Evolutionary conservation across 1,140 invertebrate genomes (phyloP).

Genomic region (Uloborus diversus): DNA sequence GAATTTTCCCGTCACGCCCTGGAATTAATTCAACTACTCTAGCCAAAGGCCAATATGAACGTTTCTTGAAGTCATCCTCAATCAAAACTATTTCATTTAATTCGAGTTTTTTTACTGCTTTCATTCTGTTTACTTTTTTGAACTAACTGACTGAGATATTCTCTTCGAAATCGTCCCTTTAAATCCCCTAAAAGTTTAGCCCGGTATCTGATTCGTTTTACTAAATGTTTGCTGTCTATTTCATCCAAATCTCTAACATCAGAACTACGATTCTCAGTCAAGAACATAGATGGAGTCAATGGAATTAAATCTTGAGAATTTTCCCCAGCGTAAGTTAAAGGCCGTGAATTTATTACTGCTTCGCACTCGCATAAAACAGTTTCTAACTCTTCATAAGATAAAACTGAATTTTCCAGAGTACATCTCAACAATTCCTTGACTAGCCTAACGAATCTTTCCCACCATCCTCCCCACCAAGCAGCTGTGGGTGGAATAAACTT

Average conservation of each 20-base stretch:
- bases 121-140: too few species aligned
- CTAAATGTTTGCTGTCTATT: not conserved
- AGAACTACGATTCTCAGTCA: not conserved
- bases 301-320: not conserved
- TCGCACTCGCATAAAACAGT: constrained; percentile 2
- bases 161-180: not conserved
- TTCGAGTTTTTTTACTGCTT: too few species aligned
- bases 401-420: too few species aligned
- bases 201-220: not conserved
- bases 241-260: not conserved
- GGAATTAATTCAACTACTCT: too few species aligned
- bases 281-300: not conserved
- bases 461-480: not conserved
- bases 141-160: not conserved
- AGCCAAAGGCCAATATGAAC: too few species aligned
- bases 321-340: not conserved
- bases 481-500: not conserved
- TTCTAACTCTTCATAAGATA: constrained; percentile 3
- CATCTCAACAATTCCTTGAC: not conserved
- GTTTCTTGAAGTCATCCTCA: too few species aligned
- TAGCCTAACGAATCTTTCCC: not conserved
- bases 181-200: not conserved
- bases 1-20: too few species aligned
- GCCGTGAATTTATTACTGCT: not conserved
- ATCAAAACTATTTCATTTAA: too few species aligned